Percentiles rank a stretch among this genome's conserved stretches.
phyloP scores from a whole-genome alignment of 2,888 invertebrate genomes.

The Corbicula japonica region DNA sequence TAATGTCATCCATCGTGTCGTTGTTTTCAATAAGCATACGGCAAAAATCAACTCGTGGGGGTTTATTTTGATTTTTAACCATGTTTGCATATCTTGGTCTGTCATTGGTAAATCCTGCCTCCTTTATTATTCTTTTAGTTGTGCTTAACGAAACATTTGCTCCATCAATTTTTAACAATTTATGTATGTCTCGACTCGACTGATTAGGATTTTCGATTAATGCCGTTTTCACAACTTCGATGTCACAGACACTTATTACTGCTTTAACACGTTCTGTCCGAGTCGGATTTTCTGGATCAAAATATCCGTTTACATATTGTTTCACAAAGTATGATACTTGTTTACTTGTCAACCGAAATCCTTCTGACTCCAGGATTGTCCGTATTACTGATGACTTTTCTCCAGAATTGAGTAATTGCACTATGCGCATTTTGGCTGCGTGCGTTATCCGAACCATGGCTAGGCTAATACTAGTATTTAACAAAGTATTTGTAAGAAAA shows the following conservation, averaged over 20 bases:
- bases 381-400: no score
- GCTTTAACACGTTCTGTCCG: no score
- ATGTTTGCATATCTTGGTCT: conserved; percentile 40
- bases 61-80: conserved; percentile 34
- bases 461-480: no score
- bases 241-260: background rate
- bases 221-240: background rate
- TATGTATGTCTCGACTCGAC: background rate
- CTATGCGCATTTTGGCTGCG: no score
- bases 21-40: conserved; percentile 21
- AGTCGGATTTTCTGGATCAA: no score
- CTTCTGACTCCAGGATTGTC: no score
- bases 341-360: no score
- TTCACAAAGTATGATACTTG: no score
- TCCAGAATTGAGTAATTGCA: no score
- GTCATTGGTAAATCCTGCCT: conserved; percentile 18
- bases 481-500: no score
- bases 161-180: background rate
- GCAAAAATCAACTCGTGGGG: conserved; percentile 38
- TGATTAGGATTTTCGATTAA: background rate
- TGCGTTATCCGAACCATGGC: no score
- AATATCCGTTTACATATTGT: no score
- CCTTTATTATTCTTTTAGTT: background rate
- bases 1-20: conserved; percentile 45
- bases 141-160: background rate